phyloP scores from a whole-genome alignment of 2,113 vertebrate genomes.

The Himantopus leucocephalus region DNA sequence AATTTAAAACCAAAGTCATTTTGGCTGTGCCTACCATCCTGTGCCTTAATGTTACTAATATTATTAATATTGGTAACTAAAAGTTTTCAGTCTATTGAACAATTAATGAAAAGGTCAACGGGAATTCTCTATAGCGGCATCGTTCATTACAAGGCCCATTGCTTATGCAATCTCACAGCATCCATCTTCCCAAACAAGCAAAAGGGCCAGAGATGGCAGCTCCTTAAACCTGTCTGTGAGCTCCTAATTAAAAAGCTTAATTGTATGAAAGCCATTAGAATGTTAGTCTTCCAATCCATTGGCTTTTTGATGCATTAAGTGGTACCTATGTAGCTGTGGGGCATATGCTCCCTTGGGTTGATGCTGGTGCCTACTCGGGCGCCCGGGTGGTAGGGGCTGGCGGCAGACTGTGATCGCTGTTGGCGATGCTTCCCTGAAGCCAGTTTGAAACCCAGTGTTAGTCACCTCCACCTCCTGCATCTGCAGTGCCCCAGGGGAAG shows the following conservation, averaged over 20 bases:
- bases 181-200: slow-evolving; percentile 41
- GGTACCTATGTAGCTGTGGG: not conserved
- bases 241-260: slow-evolving; percentile 48
- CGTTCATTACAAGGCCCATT: slow-evolving; percentile 19
- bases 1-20: not conserved
- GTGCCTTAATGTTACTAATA: not conserved
- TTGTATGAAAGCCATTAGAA: slow-evolving; percentile 1
- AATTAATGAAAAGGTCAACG: slow-evolving; percentile 49
- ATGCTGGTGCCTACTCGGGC: accelerated
- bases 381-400: not conserved
- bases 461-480: not conserved
- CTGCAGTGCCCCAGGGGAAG: not conserved
- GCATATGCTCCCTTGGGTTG: accelerated
- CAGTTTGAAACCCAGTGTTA: not conserved
- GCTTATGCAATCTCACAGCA: not conserved
- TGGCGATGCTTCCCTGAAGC: not conserved
- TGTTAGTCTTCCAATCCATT: not conserved
- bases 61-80: slow-evolving; percentile 12
- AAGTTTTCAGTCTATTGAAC: slow-evolving; percentile 41
- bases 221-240: not conserved
- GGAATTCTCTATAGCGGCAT: not conserved
- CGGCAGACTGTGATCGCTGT: not conserved
- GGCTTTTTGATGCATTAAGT: not conserved
- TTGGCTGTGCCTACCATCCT: not conserved
- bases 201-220: not conserved